Base-by-base conservation (phyloP, 2,113 vertebrate species). In the Lutjanus erythropterus region DNA sequence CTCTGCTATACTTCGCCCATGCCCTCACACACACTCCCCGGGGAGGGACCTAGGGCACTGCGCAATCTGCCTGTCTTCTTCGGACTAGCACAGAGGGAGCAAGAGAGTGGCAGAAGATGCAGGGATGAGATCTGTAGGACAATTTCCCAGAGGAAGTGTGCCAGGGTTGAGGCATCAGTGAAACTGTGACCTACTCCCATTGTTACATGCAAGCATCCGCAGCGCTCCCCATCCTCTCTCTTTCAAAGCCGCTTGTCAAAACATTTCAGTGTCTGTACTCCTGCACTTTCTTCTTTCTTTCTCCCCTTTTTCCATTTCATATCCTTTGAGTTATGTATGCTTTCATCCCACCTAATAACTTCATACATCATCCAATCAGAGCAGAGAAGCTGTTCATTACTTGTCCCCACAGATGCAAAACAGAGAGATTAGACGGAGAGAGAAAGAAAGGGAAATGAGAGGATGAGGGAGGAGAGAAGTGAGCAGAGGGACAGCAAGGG, bases 301-400 rank as follows among this genome's bases (percentile, higher is more conserved):
- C 60, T 60, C n/a, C 35, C 9, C 71, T 85, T 52, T 71, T 53
- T 71, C 55, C 18, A 18, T 86, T 84, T 71, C 59, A 83, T 71
- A 81, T 70, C 81, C 78, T 91, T 75, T 91, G 90, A 94, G 89
- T 86, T 89, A 85, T 89, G 78, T 71, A 86, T 16, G 55, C 86
- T 89, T 90, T 91, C 86, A 89, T 92, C 82, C 56, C 60, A 77
- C 76, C 86, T 84, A 92, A 92, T 89, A 87, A 89, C 86, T 69
- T 70, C 83, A 82, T 82, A 79, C 78, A 91, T 92, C 91, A 88
- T 86, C 90, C 90, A 92, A 92, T 91, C 89, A 92, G 83, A 71
- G 83, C 56, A 35, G 64, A 70, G 77, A 75, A 75, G 73, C 74
- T 49, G 52, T 87, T 86, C 83, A 89, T 93, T 90, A 88, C 79